Evolutionary conservation across 1,140 invertebrate genomes (phyloP).

Genomic region (Ruditapes philippinarum): DNA sequence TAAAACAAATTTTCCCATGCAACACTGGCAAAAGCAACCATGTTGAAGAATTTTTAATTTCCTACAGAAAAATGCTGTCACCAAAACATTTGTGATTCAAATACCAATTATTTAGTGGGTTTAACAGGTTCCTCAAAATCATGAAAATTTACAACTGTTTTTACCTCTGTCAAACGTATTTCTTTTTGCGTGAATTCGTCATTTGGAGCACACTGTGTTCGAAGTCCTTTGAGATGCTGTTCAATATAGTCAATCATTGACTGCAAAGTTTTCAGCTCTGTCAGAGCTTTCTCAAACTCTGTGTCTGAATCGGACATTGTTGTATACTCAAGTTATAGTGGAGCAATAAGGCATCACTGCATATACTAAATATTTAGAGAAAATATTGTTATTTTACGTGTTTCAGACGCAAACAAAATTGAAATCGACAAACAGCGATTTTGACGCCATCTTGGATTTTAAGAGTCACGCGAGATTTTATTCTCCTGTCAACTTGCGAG

Average conservation of each 20-base stretch:
- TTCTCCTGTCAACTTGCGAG: constrained; percentile 39
- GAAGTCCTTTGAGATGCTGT: constrained; percentile 95
- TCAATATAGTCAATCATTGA: constrained; percentile 98
- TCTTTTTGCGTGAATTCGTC: constrained; percentile 97
- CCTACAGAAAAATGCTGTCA: too few species aligned
- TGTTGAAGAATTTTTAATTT: too few species aligned
- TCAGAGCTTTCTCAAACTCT: constrained; percentile 83
- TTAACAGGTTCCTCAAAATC: too few species aligned
- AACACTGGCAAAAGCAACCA: too few species aligned
- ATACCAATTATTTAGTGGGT: too few species aligned
- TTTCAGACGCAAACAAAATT: constrained; percentile 1
- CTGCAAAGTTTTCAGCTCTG: constrained; percentile 89
- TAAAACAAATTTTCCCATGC: too few species aligned
- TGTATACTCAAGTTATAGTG: constrained; percentile 28
- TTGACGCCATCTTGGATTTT: constrained; percentile 66
- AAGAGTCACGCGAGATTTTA: constrained; percentile 57
- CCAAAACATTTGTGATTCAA: too few species aligned
- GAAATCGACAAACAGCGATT: neutral
- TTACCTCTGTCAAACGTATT: constrained; percentile 96
- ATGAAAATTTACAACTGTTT: too few species aligned
- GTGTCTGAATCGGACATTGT: constrained; percentile 80
- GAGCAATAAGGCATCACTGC: constrained; percentile 42
- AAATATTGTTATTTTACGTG: neutral
- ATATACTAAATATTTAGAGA: neutral
- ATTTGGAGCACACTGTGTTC: constrained; percentile 96